Percentiles rank a stretch among this genome's conserved stretches.
These are phyloP conservation scores for Caenorhabditis brenneri DNA, from an alignment of 1,140 invertebrate genomes.

Conservation along the genomic window DNA sequence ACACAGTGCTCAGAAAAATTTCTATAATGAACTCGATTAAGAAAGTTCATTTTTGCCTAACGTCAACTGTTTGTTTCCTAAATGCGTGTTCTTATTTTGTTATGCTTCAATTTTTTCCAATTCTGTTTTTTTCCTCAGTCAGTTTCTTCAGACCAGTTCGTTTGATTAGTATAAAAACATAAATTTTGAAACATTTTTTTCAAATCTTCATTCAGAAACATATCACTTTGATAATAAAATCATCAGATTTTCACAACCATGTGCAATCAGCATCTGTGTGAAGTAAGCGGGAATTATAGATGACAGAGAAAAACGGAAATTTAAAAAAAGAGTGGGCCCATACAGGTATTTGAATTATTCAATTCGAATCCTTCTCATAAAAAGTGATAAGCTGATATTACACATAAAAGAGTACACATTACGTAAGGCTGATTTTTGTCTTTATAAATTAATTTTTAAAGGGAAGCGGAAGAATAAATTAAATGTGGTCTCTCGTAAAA, in stretches of 20 bases:
- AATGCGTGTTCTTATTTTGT: too few relatives aligned
- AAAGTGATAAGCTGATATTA: constrained; percentile 23
- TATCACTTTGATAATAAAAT: constrained; percentile 4
- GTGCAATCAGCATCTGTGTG: neutral
- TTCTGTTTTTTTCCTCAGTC: too few relatives aligned
- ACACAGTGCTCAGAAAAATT: too few relatives aligned
- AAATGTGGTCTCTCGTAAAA: neutral
- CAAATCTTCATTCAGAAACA: constrained; percentile 13
- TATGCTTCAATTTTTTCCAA: too few relatives aligned
- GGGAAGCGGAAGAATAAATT: neutral
- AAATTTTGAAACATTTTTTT: neutral
- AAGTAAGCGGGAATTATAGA: neutral
- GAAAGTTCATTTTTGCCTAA: too few relatives aligned
- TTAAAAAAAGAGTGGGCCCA: neutral
- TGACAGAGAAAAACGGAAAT: neutral
- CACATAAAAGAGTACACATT: constrained; percentile 36
- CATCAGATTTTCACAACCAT: constrained; percentile 27
- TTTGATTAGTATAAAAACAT: too few relatives aligned
- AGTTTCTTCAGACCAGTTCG: too few relatives aligned
- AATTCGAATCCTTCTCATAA: constrained; percentile 29
- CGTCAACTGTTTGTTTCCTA: too few relatives aligned
- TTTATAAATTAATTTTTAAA: neutral
- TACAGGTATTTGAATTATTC: neutral
- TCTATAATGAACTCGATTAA: too few relatives aligned
- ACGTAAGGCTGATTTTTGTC: constrained; percentile 25